A percentile compares a stretch with the other conserved stretches of the same genome.
Evolutionary conservation across 2,113 vertebrate species (phyloP).

Genomic region (Gasterosteus nipponicus): DNA sequence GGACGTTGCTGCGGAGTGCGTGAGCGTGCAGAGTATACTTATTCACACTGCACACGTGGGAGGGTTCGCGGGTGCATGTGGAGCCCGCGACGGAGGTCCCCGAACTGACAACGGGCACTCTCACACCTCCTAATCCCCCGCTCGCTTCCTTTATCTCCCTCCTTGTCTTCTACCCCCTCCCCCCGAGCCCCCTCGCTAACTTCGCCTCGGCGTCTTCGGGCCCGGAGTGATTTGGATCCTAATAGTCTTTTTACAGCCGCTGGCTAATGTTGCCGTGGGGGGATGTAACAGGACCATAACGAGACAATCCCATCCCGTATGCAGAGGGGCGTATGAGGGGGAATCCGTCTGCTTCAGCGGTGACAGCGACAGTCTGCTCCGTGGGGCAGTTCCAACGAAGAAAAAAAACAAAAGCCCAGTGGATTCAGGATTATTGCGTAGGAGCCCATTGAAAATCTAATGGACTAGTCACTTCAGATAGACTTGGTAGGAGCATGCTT

Average conservation of each 20-base stretch:
- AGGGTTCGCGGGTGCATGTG: conserved; percentile 13
- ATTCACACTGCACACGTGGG: background rate
- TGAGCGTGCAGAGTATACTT: conserved; percentile 2
- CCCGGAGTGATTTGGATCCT: conserved; percentile 70
- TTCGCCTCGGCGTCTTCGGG: conserved; percentile 48
- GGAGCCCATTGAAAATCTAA: conserved; percentile 77
- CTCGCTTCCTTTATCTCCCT: conserved; percentile 37
- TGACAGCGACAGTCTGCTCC: conserved; percentile 73
- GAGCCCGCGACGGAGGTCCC: conserved; percentile 23
- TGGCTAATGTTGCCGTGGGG: conserved; percentile 74
- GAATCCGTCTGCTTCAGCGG: conserved; percentile 74
- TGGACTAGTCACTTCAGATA: conserved; percentile 77
- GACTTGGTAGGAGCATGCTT: conserved; percentile 63
- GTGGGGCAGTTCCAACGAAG: conserved; percentile 70
- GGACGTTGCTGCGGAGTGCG: conserved; percentile 46
- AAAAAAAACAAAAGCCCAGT: conserved; percentile 31
- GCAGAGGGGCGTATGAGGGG: conserved; percentile 62
- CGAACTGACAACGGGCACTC: conserved; percentile 8
- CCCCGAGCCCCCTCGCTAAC: conserved; percentile 36
- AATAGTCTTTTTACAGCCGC: conserved; percentile 78
- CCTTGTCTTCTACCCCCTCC: conserved; percentile 20
- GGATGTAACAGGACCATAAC: conserved; percentile 70
- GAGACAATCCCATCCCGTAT: conserved; percentile 70
- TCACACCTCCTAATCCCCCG: conserved; percentile 25
- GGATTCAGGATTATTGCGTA: conserved; percentile 72